phyloP scores from a whole-genome alignment of 2,888 invertebrate genomes.

The Galeruca laticollis region DNA sequence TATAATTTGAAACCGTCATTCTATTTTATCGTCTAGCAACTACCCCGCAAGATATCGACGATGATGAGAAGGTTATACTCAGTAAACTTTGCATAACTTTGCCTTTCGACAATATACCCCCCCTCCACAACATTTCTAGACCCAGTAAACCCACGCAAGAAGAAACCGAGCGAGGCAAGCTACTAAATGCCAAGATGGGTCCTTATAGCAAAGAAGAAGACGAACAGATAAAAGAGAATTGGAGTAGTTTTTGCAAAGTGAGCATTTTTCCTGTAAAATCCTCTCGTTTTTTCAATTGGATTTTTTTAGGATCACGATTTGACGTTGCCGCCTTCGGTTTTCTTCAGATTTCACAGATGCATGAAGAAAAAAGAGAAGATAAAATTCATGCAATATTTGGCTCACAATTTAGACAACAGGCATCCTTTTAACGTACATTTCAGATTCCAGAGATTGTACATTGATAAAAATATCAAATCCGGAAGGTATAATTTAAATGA shows the following conservation, averaged over 20 bases:
- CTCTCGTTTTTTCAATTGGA: not conserved
- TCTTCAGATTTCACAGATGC: constrained; percentile 40
- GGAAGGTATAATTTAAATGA: constrained; percentile 50
- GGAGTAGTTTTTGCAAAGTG: constrained; percentile 46
- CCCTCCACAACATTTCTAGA: constrained; percentile 24
- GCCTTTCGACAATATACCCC: constrained; percentile 27
- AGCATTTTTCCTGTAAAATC: constrained; percentile 15
- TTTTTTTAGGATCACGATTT: constrained; percentile 50
- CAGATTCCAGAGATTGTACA: constrained; percentile 47
- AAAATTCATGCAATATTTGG: constrained; percentile 50
- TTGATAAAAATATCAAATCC: constrained; percentile 24
- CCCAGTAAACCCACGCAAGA: constrained; percentile 23
- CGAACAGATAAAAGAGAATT: constrained; percentile 43
- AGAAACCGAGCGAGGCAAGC: not conserved
- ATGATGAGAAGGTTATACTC: constrained; percentile 3
- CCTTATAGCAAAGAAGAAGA: constrained; percentile 46
- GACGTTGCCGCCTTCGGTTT: constrained; percentile 40
- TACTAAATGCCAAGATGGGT: constrained; percentile 33
- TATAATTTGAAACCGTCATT: no score
- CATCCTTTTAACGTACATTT: constrained; percentile 44
- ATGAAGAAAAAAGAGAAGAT: constrained; percentile 33
- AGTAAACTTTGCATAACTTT: constrained; percentile 16
- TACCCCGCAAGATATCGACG: not conserved
- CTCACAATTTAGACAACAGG: constrained; percentile 47
- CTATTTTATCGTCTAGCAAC: not conserved